Evolutionary conservation across 2,888 invertebrate species (phyloP), one percentile per base, ranked within the genome.

Genomic region (Noctua pronuba): DNA sequence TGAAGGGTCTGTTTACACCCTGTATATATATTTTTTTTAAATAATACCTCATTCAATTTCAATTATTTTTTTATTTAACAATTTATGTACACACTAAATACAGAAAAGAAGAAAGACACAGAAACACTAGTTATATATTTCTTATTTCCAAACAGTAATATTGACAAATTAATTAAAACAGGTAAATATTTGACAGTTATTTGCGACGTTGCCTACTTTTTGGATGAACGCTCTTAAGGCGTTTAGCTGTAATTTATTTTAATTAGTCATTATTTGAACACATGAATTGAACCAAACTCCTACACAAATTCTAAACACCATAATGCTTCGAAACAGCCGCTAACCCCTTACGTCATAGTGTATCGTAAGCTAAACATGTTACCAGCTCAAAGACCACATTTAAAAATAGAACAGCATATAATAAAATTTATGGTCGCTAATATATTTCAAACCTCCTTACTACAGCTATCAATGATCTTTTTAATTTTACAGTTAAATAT

Each of bases 391-490:
- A 69, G 46, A 74, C 11, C 2, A 44, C 18, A 62, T n/a, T 64
- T 68, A 60, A 71, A 85, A 85, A 77, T 82, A 82, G 67, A 28
- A 73, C 31, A 60, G 18, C 31, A 75, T 46, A 46, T 28, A 76
- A 18, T 62, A 67, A 70, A 85, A 81, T 35, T 85, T 77, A 85
- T 46, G 52, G 38, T 41, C 38, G 55, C 46, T 77, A 68, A 82
- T 71, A 77, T 83, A 71, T 77, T 64, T 77, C 62, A 77, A 85
- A 74, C n/a, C 49, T 44, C 31, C 41, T 49, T 62, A 41, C 41
- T 66, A n/a, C 21, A 72, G 82, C 76, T 83, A 83, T 85, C 85
- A 16, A 67, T 64, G 85, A 85, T 85, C 83, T 77, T 69, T 80
- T 76, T 71, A 70, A 85, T 85, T 67, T 73, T 70, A 58, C 77